Base-by-base conservation (phyloP, 2,797 vertebrate species). In the Rhynchonycteris naso region DNA sequence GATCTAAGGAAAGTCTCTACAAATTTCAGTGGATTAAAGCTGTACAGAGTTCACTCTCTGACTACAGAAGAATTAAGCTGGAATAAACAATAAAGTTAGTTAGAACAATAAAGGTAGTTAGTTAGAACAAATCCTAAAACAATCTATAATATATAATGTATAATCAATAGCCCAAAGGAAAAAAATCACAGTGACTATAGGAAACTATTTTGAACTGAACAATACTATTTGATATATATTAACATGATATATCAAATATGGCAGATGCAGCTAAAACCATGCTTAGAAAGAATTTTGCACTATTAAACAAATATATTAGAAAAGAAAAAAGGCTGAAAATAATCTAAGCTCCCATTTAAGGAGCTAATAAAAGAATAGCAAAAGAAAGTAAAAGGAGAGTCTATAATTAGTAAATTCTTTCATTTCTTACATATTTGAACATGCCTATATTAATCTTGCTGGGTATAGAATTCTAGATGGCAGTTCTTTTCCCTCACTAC, bases 11-110 rank as follows among this genome's bases (percentile, higher is more conserved):
- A 84, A 56, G 22, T 58, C 7, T 92, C 47, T 78, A 69, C 24
- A 95, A 71, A 59, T 86, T 75, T 93, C n/a, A 90, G 0, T 69
- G 28, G 28, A 83, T 90, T 81, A 69, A 68, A 93, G 21, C 86
- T 86, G 63, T 35, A 33, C 43, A 83, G 47, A 58, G 33, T 76
- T 90, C 86, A 33, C 24, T 68, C 1, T 66, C 30, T 52, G 38
- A 56, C 19, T 35, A 72, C 14, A 68, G 56, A 69, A n/a, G n/a
- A 78, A 72, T 86, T 76, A 72, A 33, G 33, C 35, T 82, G 43
- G 87, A 96, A 74, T 88, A 89, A 94, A 61, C 26, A 82, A 21
- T 56, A 87, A 92, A 16, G 24, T 56, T 71, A 68, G 2, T 83
- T 76, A 83, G 38, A 71, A 81, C 61, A 85, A 22, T 61, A 87